A percentile compares a stretch with the other conserved stretches of the same genome.
Conservation (phyloP, 2,888 invertebrate genomes). For the Thyatira batis region DNA sequence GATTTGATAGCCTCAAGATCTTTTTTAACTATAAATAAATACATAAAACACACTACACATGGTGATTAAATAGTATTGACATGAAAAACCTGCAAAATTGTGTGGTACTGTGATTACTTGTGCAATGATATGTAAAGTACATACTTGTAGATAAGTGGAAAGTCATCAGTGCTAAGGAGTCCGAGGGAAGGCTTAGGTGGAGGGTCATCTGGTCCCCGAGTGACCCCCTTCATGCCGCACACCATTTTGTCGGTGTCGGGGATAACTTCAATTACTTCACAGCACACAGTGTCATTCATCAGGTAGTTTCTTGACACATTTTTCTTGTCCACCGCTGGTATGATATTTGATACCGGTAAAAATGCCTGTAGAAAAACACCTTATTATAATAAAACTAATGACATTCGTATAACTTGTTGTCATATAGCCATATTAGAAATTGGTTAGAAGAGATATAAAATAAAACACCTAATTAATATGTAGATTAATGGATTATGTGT, state of each 20-base stretch:
- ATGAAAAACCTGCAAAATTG: conserved; percentile 57
- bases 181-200: conserved; percentile 89
- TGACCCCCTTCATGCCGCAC: conserved; percentile 92
- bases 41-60: conserved; percentile 54
- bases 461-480: too few species aligned
- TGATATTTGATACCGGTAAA: conserved; percentile 86
- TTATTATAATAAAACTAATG: conserved; percentile 6
- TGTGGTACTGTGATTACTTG: conserved; percentile 54
- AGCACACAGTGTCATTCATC: conserved; percentile 92
- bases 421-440: too few species aligned
- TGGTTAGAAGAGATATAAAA: too few species aligned
- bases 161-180: conserved; percentile 90
- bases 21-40: conserved; percentile 60
- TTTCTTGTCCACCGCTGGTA: conserved; percentile 91
- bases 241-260: conserved; percentile 94
- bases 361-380: conserved; percentile 76
- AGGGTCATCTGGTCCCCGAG: conserved; percentile 86
- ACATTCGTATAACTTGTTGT: too few species aligned
- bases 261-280: conserved; percentile 93
- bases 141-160: conserved; percentile 93
- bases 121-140: conserved; percentile 49
- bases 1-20: conserved; percentile 54
- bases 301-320: conserved; percentile 89
- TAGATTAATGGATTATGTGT: too few species aligned
- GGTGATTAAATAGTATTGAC: conserved; percentile 35